Conservation (phyloP, 1,140 invertebrate genomes). For the Heliconius eleuchia region DNA sequence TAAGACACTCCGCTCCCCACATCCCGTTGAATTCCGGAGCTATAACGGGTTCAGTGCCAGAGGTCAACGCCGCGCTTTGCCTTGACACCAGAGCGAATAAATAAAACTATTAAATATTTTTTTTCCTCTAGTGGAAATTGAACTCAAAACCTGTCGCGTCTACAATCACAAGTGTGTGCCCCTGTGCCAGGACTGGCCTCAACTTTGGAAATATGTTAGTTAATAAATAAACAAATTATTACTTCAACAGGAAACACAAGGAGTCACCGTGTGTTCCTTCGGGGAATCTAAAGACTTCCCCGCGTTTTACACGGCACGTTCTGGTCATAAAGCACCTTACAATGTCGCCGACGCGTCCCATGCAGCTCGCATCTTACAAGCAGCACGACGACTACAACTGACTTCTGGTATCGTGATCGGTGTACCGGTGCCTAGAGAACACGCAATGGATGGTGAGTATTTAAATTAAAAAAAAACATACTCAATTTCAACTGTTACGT, state of each 20-base stretch:
- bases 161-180: too few relatives aligned
- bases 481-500: too few relatives aligned
- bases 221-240: constrained; percentile 4
- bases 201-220: too few relatives aligned
- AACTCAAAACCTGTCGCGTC: too few relatives aligned
- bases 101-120: too few relatives aligned
- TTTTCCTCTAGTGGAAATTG: too few relatives aligned
- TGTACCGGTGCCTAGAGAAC: constrained; percentile 92
- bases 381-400: constrained; percentile 83
- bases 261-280: constrained; percentile 93
- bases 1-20: too few relatives aligned
- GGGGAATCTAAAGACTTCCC: constrained; percentile 87
- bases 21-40: too few relatives aligned
- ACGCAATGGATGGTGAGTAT: constrained; percentile 82
- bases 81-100: too few relatives aligned
- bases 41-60: too few relatives aligned
- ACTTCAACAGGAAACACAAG: constrained; percentile 91
- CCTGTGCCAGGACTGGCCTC: too few relatives aligned
- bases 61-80: too few relatives aligned
- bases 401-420: constrained; percentile 93
- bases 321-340: constrained; percentile 87
- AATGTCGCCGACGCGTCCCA: constrained; percentile 83
- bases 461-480: not conserved
- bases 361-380: constrained; percentile 87
- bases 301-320: constrained; percentile 92